phyloP scores from a whole-genome alignment of 2,797 vertebrate genomes.

The Cyprinodon diabolis region DNA sequence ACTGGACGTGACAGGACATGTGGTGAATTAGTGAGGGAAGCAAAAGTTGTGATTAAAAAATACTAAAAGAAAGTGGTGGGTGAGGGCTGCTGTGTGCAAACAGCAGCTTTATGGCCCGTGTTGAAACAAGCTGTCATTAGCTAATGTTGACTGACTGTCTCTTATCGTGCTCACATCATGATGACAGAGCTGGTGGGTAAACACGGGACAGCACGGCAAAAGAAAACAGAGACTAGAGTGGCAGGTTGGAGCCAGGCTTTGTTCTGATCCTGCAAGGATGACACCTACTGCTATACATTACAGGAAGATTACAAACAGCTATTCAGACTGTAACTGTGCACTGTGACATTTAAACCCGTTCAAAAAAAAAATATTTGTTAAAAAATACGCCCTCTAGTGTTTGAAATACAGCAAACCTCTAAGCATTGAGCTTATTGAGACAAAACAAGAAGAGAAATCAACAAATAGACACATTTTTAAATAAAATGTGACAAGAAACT shows the following conservation, averaged over 20 bases:
- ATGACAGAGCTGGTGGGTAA: conserved; percentile 63
- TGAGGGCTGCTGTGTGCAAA: conserved; percentile 28
- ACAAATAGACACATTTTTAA: background rate
- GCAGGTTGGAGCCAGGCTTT: conserved; percentile 29
- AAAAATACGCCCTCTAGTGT: background rate
- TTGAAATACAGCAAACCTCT: background rate
- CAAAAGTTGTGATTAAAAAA: conserved; percentile 52
- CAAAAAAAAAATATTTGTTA: background rate
- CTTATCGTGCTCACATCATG: conserved; percentile 56
- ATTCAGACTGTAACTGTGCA: background rate
- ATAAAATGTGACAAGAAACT: background rate
- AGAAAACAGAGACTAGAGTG: conserved; percentile 39
- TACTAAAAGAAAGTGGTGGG: conserved; percentile 17
- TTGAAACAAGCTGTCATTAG: conserved; percentile 68
- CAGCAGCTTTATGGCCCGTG: conserved; percentile 56
- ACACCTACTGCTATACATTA: conserved; percentile 5
- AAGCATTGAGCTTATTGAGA: background rate
- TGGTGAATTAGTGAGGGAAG: conserved; percentile 11
- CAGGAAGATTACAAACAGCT: background rate
- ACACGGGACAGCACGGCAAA: conserved; percentile 42
- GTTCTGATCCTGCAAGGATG: conserved; percentile 27
- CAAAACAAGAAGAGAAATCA: background rate
- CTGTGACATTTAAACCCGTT: background rate
- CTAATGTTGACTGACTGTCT: conserved; percentile 61
- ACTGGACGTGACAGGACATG: conserved; percentile 20